Percentiles rank a stretch among this genome's conserved stretches.
phyloP scores from a whole-genome alignment of 2,888 invertebrate genomes.

The Orthosia incerta region DNA sequence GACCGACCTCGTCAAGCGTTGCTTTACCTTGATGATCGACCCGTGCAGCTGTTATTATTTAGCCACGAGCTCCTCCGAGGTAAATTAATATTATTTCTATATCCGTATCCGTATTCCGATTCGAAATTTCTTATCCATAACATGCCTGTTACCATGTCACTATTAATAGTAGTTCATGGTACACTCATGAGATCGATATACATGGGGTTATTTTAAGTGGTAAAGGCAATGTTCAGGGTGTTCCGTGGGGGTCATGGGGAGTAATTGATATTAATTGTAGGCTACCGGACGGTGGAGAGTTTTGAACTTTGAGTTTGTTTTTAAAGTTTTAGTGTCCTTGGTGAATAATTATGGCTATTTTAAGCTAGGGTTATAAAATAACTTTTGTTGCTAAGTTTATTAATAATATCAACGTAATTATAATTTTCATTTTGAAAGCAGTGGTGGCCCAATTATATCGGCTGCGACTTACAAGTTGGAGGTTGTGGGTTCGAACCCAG shows the following conservation, averaged over 20 bases:
- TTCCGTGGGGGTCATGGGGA: conserved; percentile 5
- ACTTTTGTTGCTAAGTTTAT: background rate
- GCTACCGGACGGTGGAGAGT: conserved; percentile 5
- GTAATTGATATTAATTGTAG: conserved; percentile 31
- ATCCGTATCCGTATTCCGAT: too few species aligned
- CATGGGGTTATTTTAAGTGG: conserved; percentile 26
- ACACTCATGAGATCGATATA: conserved; percentile 36
- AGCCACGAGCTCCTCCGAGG: too few species aligned
- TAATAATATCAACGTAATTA: background rate
- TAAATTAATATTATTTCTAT: too few species aligned
- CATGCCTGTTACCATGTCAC: background rate
- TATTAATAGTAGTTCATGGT: conserved; percentile 45
- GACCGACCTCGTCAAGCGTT: too few species aligned
- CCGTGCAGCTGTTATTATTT: too few species aligned
- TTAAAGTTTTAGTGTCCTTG: background rate
- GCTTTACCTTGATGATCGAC: too few species aligned
- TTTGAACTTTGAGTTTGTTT: conserved; percentile 25
- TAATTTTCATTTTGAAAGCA: background rate
- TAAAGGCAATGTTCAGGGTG: conserved; percentile 19
- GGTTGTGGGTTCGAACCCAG: too few species aligned
- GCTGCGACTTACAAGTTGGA: too few species aligned
- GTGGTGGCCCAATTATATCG: too few species aligned
- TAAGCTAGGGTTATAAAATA: background rate
- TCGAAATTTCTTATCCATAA: too few species aligned
- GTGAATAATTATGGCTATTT: background rate